A percentile compares a stretch with the other conserved stretches of the same genome.
Conservation (phyloP, 2,113 vertebrate genomes). For the Chunga burmeisteri region DNA sequence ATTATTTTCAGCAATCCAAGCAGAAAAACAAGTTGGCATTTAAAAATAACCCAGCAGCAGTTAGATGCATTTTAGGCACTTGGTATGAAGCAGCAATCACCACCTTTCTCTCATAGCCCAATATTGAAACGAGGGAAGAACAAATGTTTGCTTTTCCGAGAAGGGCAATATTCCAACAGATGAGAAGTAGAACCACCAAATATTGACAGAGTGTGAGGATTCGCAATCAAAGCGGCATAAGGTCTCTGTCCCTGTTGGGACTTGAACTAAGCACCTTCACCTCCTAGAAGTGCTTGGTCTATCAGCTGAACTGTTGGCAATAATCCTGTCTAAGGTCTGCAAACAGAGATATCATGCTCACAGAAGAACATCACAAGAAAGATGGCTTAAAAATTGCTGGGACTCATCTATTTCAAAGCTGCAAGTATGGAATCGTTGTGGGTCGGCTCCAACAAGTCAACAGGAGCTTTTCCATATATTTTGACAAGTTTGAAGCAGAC, state of each 20-base stretch:
- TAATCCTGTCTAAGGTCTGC: neutral
- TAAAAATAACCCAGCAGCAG: neutral
- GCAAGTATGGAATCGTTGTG: neutral
- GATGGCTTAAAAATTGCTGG: neutral
- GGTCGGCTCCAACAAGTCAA: neutral
- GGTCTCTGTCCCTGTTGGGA: neutral
- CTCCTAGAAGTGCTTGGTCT: neutral
- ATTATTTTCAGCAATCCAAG: conserved; percentile 12
- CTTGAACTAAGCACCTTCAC: neutral
- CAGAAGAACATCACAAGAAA: neutral
- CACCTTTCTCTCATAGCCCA: neutral
- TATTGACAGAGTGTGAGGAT: neutral
- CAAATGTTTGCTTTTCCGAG: conserved; percentile 47
- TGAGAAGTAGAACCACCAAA: neutral
- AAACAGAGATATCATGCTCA: neutral
- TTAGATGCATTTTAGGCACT: neutral
- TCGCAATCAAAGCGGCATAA: accelerated
- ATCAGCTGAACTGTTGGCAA: neutral
- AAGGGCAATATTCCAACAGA: neutral
- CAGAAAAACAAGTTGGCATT: conserved; percentile 26
- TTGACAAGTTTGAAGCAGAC: neutral
- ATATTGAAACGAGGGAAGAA: neutral
- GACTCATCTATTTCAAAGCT: neutral
- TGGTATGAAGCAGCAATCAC: neutral
- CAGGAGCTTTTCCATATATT: neutral